Percentiles rank a stretch among this genome's conserved stretches.
Conservation (phyloP, 1,140 invertebrate species). For the Elymnias hypermnestra region DNA sequence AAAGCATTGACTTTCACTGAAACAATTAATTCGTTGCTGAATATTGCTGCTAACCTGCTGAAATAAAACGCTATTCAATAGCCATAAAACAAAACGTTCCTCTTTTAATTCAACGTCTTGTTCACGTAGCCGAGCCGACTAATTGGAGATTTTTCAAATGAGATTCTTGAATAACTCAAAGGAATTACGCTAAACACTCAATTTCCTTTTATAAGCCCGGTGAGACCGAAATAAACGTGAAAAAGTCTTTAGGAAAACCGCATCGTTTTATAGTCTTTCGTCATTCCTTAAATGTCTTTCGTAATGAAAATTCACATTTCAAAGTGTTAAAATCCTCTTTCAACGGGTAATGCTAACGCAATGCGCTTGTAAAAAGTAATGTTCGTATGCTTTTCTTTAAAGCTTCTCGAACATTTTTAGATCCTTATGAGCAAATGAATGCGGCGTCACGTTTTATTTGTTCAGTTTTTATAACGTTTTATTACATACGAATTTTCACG, state of each 20-base stretch:
- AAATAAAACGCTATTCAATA: no score
- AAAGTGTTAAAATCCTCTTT: conserved; percentile 1
- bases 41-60: no score
- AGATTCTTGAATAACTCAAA: conserved; percentile 4
- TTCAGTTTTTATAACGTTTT: not conserved
- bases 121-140: conserved; percentile 5
- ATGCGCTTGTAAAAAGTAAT: conserved; percentile 2
- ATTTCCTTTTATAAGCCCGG: conserved; percentile 2
- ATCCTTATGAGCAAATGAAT: not conserved
- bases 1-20: no score
- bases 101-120: not conserved
- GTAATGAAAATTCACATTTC: conserved; percentile 5
- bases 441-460: not conserved
- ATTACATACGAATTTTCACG: not conserved
- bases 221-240: conserved; percentile 1
- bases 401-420: not conserved
- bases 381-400: conserved; percentile 1
- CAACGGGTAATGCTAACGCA: not conserved
- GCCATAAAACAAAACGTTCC: no score
- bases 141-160: conserved; percentile 12
- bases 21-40: no score
- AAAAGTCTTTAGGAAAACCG: conserved; percentile 5
- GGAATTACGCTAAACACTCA: conserved; percentile 10
- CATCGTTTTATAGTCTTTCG: conserved; percentile 6
- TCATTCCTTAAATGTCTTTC: conserved; percentile 5